phyloP scores from a whole-genome alignment of 2,113 vertebrate species.

The Ophthalmotilapia sp. region DNA sequence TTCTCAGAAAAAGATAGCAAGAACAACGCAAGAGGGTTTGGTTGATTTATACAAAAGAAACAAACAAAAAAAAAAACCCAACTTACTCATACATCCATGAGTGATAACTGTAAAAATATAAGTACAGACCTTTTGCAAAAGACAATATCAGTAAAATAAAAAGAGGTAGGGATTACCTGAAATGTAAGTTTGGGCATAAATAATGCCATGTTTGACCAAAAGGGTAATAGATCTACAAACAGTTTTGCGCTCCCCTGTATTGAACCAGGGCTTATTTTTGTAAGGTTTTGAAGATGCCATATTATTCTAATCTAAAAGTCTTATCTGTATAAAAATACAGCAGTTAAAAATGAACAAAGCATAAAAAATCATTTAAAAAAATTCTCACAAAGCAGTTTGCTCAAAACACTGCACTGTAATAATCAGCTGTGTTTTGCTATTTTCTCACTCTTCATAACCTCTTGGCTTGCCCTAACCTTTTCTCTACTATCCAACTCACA shows the following conservation, averaged over 20 bases:
- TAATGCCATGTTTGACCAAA: background rate
- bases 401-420: background rate
- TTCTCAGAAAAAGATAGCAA: background rate
- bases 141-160: background rate
- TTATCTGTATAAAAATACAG: background rate
- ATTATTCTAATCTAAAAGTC: background rate
- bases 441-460: constrained; percentile 22
- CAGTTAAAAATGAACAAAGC: background rate
- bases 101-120: background rate
- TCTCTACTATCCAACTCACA: constrained; percentile 18
- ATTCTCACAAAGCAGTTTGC: background rate
- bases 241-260: background rate
- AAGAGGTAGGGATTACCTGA: too few relatives aligned
- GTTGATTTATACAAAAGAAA: background rate
- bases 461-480: constrained; percentile 5
- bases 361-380: rapidly evolving
- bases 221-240: background rate
- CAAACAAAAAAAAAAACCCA: rapidly evolving
- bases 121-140: background rate
- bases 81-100: background rate
- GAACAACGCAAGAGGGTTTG: background rate
- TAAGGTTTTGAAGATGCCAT: background rate
- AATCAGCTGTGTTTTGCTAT: background rate
- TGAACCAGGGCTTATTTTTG: background rate
- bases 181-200: background rate